phyloP scores from a whole-genome alignment of 2,888 invertebrate species.

The Tortricodes alternella region DNA sequence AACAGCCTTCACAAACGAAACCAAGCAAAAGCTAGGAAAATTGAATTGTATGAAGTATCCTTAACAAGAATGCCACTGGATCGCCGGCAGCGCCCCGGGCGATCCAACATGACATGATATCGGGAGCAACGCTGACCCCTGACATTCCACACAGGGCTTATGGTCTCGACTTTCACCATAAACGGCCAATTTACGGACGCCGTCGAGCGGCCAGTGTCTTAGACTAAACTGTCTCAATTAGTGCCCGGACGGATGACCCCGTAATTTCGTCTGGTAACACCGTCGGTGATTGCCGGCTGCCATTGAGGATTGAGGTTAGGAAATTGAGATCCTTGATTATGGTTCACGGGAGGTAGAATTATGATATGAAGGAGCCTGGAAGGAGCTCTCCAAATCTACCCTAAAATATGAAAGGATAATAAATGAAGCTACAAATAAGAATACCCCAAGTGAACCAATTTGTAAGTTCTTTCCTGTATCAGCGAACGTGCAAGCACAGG shows the following conservation, averaged over 20 bases:
- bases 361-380: conserved; percentile 9
- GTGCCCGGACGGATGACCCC: conserved; percentile 76
- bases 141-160: conserved; percentile 73
- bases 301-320: conserved; percentile 58
- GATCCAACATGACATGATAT: conserved; percentile 67
- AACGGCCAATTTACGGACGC: conserved; percentile 76
- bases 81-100: conserved; percentile 61
- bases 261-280: conserved; percentile 70
- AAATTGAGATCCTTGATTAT: conserved; percentile 45
- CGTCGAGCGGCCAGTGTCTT: conserved; percentile 74
- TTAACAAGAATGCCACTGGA: conserved; percentile 46
- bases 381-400: no score
- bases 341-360: neutral
- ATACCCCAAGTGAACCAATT: conserved; percentile 2
- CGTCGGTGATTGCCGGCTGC: conserved; percentile 50
- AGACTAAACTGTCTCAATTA: conserved; percentile 81
- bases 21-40: neutral
- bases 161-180: conserved; percentile 77
- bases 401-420: no score
- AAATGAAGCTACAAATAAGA: conserved; percentile 5
- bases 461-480: no score
- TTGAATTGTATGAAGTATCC: conserved; percentile 33
- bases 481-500: conserved; percentile 9
- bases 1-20: neutral
- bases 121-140: conserved; percentile 74